Conservation (phyloP, 53 echinoderm and acorn worm genomes). For the Patiria pectinifera region DNA sequence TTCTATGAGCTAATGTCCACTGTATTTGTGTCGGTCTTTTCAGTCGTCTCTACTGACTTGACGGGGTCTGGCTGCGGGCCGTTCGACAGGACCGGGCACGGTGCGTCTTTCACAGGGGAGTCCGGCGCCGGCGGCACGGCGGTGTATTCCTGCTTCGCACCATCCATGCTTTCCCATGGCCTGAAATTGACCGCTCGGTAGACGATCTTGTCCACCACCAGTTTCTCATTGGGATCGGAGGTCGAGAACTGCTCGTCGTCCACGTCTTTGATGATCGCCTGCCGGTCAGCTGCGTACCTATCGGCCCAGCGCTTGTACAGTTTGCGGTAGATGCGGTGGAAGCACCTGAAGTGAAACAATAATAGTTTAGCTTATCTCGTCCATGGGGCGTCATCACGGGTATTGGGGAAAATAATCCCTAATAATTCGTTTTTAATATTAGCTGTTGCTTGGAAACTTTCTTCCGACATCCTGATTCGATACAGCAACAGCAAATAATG, state of each 20-base stretch:
- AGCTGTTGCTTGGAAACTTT: no score
- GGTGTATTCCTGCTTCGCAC: neutral
- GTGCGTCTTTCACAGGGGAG: neutral
- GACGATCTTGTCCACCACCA: neutral
- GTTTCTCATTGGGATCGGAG: neutral
- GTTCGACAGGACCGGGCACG: neutral
- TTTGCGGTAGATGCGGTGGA: neutral
- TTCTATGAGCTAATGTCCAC: neutral
- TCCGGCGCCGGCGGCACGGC: slow-evolving; percentile 2
- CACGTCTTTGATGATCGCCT: neutral
- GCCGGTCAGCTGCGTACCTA: neutral
- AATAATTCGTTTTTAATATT: no score
- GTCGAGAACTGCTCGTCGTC: slow-evolving; percentile 8
- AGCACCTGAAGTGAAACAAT: neutral
- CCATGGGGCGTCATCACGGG: no score
- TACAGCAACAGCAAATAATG: no score
- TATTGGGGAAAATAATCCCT: no score
- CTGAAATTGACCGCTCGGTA: neutral
- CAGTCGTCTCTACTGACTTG: neutral
- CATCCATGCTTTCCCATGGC: neutral
- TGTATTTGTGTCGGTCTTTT: neutral
- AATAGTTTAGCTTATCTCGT: no score
- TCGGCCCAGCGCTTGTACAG: neutral
- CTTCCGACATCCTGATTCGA: no score
- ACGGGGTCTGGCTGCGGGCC: neutral